phyloP scores from a whole-genome alignment of 1,140 invertebrate genomes.

The Lucilia sericata region DNA sequence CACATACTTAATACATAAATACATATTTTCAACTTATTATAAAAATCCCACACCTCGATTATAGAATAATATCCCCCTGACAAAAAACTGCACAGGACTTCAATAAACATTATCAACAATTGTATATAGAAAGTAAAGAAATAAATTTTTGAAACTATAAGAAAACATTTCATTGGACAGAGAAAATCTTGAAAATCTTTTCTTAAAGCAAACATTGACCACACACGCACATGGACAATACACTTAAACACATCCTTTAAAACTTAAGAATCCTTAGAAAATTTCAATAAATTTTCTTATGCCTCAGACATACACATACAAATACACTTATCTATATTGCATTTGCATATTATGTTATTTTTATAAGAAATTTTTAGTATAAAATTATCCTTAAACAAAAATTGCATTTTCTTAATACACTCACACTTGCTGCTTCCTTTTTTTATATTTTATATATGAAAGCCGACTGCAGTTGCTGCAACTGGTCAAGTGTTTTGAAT shows the following conservation, averaged over 20 bases:
- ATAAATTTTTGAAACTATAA: not conserved
- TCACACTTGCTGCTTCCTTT: not conserved
- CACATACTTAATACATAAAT: not conserved
- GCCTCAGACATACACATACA: not conserved
- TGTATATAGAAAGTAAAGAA: not conserved
- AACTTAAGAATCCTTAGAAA: not conserved
- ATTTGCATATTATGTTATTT: not conserved
- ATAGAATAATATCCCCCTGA: no score
- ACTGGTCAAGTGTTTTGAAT: not conserved
- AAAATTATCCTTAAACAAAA: not conserved
- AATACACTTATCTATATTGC: not conserved
- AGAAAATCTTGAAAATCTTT: not conserved
- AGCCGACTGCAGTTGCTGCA: not conserved
- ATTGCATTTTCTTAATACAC: conserved; percentile 26
- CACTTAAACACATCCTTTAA: not conserved
- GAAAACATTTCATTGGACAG: not conserved
- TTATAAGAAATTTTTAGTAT: not conserved
- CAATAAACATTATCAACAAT: not conserved
- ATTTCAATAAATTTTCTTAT: not conserved
- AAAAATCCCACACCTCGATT: not conserved
- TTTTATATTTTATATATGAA: no score
- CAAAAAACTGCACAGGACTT: not conserved
- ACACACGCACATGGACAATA: not conserved
- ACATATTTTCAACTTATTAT: not conserved
- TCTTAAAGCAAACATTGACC: not conserved